Evolutionary conservation across 2,888 invertebrate genomes (phyloP), one percentile per base, ranked within the genome.

Genomic region (Erebia epiphron): DNA sequence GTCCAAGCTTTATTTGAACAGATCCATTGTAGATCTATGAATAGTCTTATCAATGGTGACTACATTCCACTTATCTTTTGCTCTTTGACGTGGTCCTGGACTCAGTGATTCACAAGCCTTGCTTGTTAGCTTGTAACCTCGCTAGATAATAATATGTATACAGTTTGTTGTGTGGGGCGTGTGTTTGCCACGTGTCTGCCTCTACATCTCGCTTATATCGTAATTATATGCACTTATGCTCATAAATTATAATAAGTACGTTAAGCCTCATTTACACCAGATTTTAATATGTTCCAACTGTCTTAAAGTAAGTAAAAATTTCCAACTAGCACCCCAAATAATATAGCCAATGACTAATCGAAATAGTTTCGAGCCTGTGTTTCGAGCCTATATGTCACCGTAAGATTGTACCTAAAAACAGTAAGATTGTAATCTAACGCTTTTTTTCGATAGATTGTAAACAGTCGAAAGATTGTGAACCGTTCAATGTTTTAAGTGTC

Each of bases 81-180:
- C 61, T 72, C 72, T 76, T 75, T 76, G 73, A 70, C 72, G 70
- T 67, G 62, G 73, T 73, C 70, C 71, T 68, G 66, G 26, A 26
- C 70, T 65, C 67, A 71, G 69, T 78, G 75, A 78, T 69, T 76
- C 75, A 73, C 66, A 56, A 49, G 62, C 67, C 21, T 54, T 54
- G 54, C 35, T 35, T 70, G 66, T 69, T 65, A 41, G 52, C 18
- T 65, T 65, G n/a, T 73, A 68, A 65, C 65, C 65, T 73, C 35
- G 61, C 61, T 64, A 68, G 68, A 73, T 68, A 67, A 54, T 66
- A 26, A 26, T 58, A 67, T 58, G 61, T 50, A 71, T 71, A 50
- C 41, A 49, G 49, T 67, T 66, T 49, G 46, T 26, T 49, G 57
- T 57, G 46, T n/a, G 67, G 58, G 61, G 61, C 69, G 68, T 73